A percentile compares a stretch with the other conserved stretches of the same genome.
Evolutionary conservation across 2,888 invertebrate genomes (phyloP).

Genomic region (Trypoxylon attenuatum): DNA sequence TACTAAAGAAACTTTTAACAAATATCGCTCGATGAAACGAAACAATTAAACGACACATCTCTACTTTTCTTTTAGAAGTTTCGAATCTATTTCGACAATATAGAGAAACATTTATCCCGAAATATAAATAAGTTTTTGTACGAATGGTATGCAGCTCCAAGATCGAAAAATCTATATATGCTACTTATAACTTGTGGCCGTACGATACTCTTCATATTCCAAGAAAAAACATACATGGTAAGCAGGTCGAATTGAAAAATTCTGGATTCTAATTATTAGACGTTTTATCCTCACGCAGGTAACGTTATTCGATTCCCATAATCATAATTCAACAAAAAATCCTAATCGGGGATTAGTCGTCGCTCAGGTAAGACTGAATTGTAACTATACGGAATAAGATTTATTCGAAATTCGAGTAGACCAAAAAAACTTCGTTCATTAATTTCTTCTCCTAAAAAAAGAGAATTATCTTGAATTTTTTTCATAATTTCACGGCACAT

Average conservation of each 20-base stretch:
- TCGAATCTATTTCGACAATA: slow-evolving; percentile 73
- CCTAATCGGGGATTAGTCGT: slow-evolving; percentile 75
- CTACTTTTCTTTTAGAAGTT: slow-evolving; percentile 74
- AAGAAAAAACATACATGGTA: slow-evolving; percentile 72
- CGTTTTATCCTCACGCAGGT: slow-evolving; percentile 67
- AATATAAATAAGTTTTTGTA: slow-evolving; percentile 73
- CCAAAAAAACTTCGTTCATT: not conserved
- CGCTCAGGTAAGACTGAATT: slow-evolving; percentile 70
- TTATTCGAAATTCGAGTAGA: not conserved
- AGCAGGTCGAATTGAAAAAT: not conserved
- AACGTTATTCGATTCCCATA: slow-evolving; percentile 76
- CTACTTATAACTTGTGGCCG: slow-evolving; percentile 76
- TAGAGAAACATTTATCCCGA: slow-evolving; percentile 71
- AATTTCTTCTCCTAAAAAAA: too few relatives aligned
- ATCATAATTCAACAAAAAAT: slow-evolving; percentile 64
- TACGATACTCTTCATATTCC: slow-evolving; percentile 76
- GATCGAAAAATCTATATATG: slow-evolving; percentile 74
- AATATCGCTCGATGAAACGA: not conserved
- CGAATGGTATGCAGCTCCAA: slow-evolving; percentile 73
- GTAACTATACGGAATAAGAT: not conserved
- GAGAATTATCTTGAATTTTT: too few relatives aligned
- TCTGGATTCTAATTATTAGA: not conserved
- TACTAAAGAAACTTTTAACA: too few relatives aligned
- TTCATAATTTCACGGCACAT: not conserved
- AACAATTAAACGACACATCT: slow-evolving; percentile 6